Evolutionary conservation across 2,113 vertebrate species (phyloP).

Genomic region (Echinops telfairi): DNA sequence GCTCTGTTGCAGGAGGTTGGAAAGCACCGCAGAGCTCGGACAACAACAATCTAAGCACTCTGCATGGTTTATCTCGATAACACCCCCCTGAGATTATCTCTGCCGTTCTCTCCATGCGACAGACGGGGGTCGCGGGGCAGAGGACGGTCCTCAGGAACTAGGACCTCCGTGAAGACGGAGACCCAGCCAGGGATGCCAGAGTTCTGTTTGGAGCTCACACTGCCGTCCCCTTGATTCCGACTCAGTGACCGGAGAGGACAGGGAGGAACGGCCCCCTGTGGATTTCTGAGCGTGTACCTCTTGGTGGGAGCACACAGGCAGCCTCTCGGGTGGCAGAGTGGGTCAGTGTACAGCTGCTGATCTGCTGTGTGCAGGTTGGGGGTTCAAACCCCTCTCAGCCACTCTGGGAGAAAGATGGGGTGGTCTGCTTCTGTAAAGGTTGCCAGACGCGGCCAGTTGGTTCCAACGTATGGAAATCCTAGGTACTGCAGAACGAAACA

Average conservation of each 20-base stretch:
- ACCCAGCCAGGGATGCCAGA: background rate
- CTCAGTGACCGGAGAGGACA: too few relatives aligned
- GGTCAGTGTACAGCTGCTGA: background rate
- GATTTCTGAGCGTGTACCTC: background rate
- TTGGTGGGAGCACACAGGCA: background rate
- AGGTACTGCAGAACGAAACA: background rate
- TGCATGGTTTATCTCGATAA: constrained; percentile 7
- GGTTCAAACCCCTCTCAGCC: background rate
- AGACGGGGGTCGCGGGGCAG: background rate
- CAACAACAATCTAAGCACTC: background rate
- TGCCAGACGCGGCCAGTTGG: too few relatives aligned
- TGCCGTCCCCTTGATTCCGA: too few relatives aligned
- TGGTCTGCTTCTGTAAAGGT: background rate
- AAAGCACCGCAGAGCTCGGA: too few relatives aligned
- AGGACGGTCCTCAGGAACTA: background rate
- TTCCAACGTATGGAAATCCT: too few relatives aligned
- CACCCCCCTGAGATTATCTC: background rate
- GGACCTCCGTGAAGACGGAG: background rate
- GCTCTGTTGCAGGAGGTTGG: too few relatives aligned
- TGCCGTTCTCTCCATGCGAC: background rate
- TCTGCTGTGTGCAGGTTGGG: background rate
- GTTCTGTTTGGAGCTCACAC: too few relatives aligned
- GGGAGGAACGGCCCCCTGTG: too few relatives aligned
- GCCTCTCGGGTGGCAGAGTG: background rate
- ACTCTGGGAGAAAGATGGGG: background rate